Conservation (phyloP, 1,140 invertebrate species). For the Aleiodes sp. region DNA sequence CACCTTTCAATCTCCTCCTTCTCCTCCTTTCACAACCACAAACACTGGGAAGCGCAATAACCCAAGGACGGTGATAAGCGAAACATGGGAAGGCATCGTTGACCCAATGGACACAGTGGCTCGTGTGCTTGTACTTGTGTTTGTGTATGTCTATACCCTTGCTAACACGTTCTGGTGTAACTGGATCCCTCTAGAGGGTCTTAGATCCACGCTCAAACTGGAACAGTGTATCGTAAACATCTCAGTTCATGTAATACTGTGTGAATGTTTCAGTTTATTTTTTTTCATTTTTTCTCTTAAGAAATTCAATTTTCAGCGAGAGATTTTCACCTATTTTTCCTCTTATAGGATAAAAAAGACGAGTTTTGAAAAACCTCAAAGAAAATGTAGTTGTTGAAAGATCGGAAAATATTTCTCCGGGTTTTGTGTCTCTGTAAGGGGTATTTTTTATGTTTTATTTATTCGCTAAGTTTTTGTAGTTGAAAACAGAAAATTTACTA, state of each 20-base stretch:
- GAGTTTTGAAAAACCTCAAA: too few species aligned
- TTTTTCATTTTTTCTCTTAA: neutral
- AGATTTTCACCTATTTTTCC: neutral
- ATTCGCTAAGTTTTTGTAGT: too few species aligned
- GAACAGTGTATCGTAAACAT: neutral
- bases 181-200: constrained; percentile 6
- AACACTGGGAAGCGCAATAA: neutral
- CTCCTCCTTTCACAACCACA: neutral
- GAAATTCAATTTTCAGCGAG: neutral
- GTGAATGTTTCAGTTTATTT: too few species aligned
- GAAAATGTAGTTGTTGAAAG: too few species aligned
- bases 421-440: too few species aligned
- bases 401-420: too few species aligned
- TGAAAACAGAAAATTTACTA: neutral
- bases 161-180: constrained; percentile 10
- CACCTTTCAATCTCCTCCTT: neutral
- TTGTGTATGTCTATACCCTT: neutral
- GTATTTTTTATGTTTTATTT: neutral
- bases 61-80: constrained; percentile 2
- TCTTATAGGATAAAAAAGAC: too few species aligned
- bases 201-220: neutral
- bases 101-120: constrained; percentile 3
- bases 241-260: neutral
- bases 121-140: neutral
- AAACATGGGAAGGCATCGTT: constrained; percentile 10